These are phyloP conservation scores for Lasioglossum leucozonium DNA, from an alignment of 2,888 invertebrate genomes.

Conservation along the genomic window DNA sequence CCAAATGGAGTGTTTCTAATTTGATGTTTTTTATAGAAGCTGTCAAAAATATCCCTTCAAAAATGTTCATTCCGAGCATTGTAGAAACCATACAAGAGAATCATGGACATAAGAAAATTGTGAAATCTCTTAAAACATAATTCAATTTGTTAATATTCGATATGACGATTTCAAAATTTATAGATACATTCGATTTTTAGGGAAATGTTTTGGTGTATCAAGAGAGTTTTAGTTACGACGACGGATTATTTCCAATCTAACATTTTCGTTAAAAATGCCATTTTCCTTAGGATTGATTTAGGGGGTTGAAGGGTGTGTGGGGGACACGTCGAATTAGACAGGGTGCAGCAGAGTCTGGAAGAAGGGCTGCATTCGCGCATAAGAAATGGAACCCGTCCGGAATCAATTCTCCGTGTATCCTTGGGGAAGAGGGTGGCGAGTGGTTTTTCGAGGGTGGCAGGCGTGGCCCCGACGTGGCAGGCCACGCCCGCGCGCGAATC, in stretches of 20 bases:
- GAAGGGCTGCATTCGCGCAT: constrained; percentile 9
- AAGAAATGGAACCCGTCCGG: constrained; percentile 61
- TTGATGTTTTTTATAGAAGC: background rate
- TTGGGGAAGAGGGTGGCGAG: constrained; percentile 32
- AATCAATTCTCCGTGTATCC: constrained; percentile 69
- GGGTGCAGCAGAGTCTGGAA: background rate
- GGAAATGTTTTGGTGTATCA: no score
- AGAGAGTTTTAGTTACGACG: background rate
- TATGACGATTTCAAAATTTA: no score
- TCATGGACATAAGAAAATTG: no score
- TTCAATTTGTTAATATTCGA: no score
- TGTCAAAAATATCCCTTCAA: background rate
- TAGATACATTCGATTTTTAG: no score
- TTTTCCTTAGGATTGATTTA: background rate
- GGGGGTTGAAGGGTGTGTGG: background rate
- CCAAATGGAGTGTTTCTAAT: no score
- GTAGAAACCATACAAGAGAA: no score
- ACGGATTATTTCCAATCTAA: background rate
- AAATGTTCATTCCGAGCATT: no score
- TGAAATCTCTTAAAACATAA: no score
- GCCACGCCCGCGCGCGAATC: constrained; percentile 78
- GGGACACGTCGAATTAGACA: background rate
- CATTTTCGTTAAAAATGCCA: background rate
- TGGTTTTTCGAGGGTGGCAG: constrained; percentile 58
- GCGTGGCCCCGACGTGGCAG: constrained; percentile 75